These are phyloP conservation scores for Urosaurus nigricauda DNA, from an alignment of 2,797 vertebrate species.

Conservation along the genomic window DNA sequence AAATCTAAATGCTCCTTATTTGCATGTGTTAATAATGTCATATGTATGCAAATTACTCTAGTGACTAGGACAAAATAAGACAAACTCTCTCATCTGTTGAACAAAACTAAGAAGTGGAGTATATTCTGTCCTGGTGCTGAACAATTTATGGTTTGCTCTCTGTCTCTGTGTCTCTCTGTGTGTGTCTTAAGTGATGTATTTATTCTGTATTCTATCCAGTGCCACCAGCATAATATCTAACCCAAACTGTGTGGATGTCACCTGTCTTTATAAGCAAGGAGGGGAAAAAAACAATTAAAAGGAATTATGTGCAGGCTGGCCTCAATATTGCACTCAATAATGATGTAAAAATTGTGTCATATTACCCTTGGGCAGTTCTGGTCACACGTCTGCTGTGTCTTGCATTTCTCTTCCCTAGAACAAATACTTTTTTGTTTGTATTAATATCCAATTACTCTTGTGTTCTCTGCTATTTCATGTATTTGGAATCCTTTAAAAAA, in stretches of 20 bases:
- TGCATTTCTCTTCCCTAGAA: not conserved
- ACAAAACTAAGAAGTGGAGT: not conserved
- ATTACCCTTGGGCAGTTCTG: conserved; percentile 7
- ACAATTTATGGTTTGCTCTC: not conserved
- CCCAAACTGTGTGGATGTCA: not conserved
- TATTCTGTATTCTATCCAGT: not conserved
- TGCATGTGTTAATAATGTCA: not conserved
- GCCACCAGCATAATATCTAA: too few species aligned
- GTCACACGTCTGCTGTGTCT: not conserved
- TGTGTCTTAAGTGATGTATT: not conserved
- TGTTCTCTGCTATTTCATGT: not conserved
- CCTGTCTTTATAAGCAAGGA: not conserved
- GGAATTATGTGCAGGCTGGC: too few species aligned
- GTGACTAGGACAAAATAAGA: not conserved
- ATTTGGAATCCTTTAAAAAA: too few species aligned
- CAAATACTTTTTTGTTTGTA: not conserved
- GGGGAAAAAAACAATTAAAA: too few species aligned
- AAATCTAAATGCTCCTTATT: not conserved
- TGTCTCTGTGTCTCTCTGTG: not conserved
- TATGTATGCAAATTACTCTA: not conserved
- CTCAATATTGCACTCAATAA: not conserved
- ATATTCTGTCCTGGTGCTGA: not conserved
- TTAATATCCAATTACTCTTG: too few species aligned
- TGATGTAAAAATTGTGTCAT: not conserved
- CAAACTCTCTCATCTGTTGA: not conserved